Evolutionary conservation across 2,888 invertebrate species (phyloP), one percentile per base, ranked within the genome.

Genomic region (Aelia acuminata): DNA sequence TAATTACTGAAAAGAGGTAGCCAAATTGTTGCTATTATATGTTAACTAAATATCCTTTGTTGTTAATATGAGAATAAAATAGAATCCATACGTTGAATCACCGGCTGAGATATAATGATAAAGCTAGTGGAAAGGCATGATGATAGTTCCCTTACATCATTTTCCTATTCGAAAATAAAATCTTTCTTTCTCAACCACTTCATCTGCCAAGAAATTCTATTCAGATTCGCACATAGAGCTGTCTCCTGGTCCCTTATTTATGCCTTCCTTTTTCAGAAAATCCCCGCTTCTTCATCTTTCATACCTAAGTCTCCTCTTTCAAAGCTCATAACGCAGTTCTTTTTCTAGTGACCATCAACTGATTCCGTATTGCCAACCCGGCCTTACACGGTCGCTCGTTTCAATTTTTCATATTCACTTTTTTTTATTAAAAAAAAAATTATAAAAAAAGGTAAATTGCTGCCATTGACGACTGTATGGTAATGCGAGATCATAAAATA

Each of bases 121-220:
- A 18, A 70, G 31, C 35, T 18, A 35, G 31, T 70, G 63, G 63
- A 20, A 70, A 35, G 35, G 31, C 20, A 43, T 10, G 80, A n/a
- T 80, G 80, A n/a, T 80, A n/a, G 26, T 26, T 80, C 15, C 43
- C 80, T 47, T 43, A 43, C 43, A 80, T 80, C 43, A n/a, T 13
- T 47, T 80, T 47, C 80, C 39, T 43, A 43, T 80, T 80, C n/a
- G 80, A 80, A 80, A 80, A 80, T 80, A 70, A 70, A 70, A 80
- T 80, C 80, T 80, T 80, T 80, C 80, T 80, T 47, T 80, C 39
- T 47, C 43, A 47, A 47, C 80, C 43, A 43, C 80, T 80, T 47
- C 80, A 43, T 80, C 80, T 47, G 80, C 80, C 80, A 80, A 80
- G 80, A 80, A 80, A 80, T 43, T 80, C 80, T 80, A 80, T 80